Base-by-base conservation (phyloP, 2,113 vertebrate species). In the Lontra canadensis region DNA sequence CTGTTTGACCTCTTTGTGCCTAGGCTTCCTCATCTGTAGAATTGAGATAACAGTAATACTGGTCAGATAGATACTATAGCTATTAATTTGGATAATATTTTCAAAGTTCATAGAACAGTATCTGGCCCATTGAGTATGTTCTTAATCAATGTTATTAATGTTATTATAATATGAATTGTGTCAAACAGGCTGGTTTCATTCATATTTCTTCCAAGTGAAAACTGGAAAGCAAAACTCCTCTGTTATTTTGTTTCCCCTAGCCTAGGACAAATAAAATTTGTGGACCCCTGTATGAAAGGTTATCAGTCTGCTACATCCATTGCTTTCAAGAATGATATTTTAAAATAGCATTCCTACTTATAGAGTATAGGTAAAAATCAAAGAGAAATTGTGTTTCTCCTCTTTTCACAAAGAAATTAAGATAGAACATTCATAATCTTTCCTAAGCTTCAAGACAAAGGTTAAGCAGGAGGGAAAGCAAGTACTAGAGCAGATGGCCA, bases 311-410 rank as follows among this genome's bases (percentile, higher is more conserved):
- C 80, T 63, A 81, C 61, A 83, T 26, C 61, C 44, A 39, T 92
- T 83, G 25, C 44, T 94, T 92, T 90, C 67, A 49, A 81, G 71
- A 96, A 74, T 80, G 26, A 52, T 57, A 73, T 55, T 89, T 61
- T 96, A 52, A 95, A 96, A 92, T 90, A 95, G 8, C 80, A 63
- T 94, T 89, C 7, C 84, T 92, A n/a, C 80, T 65, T 94, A 79
- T 47, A 88, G 65, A 80, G 12, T 95, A 80, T 80, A 89, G 17
- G 39, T 69, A 88, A 79, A 92, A 88, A 57, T 89, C 0, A 52
- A 65, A 97, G 82, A 49, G 90, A 85, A 86, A 47, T 90, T 78
- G 59, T 69, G 14, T 95, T 88, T 96, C 52, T 95, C 18, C 18
- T 89, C 25, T 96, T 87, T 85, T 88, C 44, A 55, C 61, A 73